These are phyloP conservation scores for Mormyrus proboscirostris DNA, from an alignment of 2,797 vertebrate species.

Conservation along the genomic window DNA sequence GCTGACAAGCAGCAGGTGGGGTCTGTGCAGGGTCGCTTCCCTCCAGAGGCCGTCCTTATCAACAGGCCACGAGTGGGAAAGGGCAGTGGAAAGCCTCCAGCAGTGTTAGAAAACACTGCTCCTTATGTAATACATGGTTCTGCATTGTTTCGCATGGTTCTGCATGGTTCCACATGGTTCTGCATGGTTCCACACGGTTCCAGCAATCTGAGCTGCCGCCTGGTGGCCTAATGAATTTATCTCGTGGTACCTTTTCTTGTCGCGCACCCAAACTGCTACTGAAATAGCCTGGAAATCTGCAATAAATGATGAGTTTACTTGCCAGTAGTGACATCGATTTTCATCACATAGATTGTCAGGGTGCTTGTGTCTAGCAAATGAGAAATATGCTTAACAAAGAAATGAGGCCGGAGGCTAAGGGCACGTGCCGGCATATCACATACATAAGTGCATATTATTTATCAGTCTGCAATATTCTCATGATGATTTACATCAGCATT, in stretches of 20 bases:
- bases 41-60: background rate
- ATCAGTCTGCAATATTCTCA: background rate
- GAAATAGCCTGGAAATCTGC: conserved; percentile 57
- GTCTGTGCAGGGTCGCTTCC: background rate
- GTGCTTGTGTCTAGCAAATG: background rate
- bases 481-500: background rate
- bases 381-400: background rate
- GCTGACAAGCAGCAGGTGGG: background rate
- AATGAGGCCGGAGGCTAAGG: background rate
- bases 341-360: background rate
- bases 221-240: background rate
- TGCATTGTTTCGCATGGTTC: background rate
- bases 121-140: background rate
- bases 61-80: background rate
- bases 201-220: background rate
- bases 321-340: conserved; percentile 45
- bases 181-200: background rate
- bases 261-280: background rate
- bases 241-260: background rate
- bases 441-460: background rate
- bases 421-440: too few species aligned
- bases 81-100: background rate
- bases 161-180: background rate
- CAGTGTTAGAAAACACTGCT: background rate
- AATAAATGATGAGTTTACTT: conserved; percentile 70